Percentiles rank a stretch among this genome's conserved stretches.
Evolutionary conservation across 1,140 invertebrate species (phyloP).

Genomic region (Drosophila santomea): DNA sequence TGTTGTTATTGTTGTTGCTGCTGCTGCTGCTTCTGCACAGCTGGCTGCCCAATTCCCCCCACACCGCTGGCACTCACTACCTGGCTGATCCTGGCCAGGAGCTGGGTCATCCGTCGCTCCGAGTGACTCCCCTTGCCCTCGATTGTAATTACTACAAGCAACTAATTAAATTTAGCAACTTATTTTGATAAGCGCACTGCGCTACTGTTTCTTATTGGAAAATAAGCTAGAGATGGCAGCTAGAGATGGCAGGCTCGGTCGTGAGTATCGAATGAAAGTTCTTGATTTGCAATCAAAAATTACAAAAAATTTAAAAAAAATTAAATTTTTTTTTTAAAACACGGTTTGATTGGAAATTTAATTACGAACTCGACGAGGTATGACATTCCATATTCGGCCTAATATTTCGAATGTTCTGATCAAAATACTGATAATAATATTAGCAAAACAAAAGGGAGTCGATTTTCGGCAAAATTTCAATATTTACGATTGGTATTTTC

Average conservation of each 20-base stretch:
- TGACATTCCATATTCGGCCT: no score
- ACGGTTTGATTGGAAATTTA: no score
- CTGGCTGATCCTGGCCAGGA: not conserved
- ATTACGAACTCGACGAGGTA: no score
- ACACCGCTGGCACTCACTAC: not conserved
- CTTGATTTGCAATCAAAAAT: not conserved
- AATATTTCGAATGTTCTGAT: no score
- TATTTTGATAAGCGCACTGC: not conserved
- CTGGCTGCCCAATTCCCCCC: not conserved
- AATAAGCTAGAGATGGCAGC: not conserved
- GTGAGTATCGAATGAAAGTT: not conserved
- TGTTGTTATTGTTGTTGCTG: slow-evolving; percentile 9
- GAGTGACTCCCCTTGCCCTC: not conserved
- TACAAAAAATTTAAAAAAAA: no score
- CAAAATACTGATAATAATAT: no score
- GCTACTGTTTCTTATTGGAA: slow-evolving; percentile 1
- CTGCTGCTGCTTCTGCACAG: not conserved
- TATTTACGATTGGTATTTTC: no score
- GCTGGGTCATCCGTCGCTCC: not conserved
- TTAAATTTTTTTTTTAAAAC: no score
- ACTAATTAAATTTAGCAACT: not conserved
- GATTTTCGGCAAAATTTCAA: no score
- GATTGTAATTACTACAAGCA: not conserved
- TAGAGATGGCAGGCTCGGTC: not conserved
- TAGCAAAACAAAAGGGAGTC: no score